A percentile compares a stretch with the other conserved stretches of the same genome.
phyloP scores from a whole-genome alignment of 2,888 invertebrate genomes.

The Agrochola macilenta region DNA sequence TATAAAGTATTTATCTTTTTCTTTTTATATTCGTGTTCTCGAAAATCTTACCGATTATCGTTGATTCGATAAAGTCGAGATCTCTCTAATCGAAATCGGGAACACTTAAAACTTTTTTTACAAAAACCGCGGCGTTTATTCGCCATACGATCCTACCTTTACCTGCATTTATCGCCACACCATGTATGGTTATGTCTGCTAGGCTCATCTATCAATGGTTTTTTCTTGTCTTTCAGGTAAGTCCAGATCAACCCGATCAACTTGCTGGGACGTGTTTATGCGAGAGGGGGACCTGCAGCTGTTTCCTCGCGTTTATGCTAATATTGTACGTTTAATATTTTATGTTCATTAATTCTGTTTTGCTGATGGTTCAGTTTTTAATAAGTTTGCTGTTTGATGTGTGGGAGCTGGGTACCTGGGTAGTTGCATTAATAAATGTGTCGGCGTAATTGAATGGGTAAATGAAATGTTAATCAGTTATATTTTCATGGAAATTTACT shows the following conservation, averaged over 20 bases:
- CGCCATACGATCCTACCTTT: slow-evolving; percentile 35
- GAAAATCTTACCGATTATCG: not conserved
- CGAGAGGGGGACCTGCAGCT: slow-evolving; percentile 61
- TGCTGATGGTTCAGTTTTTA: slow-evolving; percentile 50
- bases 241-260: slow-evolving; percentile 64
- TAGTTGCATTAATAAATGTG: slow-evolving; percentile 37
- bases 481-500: not conserved
- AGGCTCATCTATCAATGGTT: slow-evolving; percentile 70
- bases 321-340: slow-evolving; percentile 61
- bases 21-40: not conserved
- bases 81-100: slow-evolving; percentile 38
- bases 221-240: slow-evolving; percentile 76
- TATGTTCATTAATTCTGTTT: slow-evolving; percentile 58
- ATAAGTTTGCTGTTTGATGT: slow-evolving; percentile 33
- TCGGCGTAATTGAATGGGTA: slow-evolving; percentile 36
- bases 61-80: slow-evolving; percentile 4
- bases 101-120: slow-evolving; percentile 25
- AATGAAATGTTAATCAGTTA: not conserved
- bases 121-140: slow-evolving; percentile 23
- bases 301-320: slow-evolving; percentile 62
- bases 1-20: too few species aligned
- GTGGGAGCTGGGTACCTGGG: slow-evolving; percentile 17
- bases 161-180: slow-evolving; percentile 49
- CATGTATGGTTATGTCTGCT: slow-evolving; percentile 49
- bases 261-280: slow-evolving; percentile 63